Conservation (phyloP, 2,888 invertebrate species). For the Phalera bucephala region DNA sequence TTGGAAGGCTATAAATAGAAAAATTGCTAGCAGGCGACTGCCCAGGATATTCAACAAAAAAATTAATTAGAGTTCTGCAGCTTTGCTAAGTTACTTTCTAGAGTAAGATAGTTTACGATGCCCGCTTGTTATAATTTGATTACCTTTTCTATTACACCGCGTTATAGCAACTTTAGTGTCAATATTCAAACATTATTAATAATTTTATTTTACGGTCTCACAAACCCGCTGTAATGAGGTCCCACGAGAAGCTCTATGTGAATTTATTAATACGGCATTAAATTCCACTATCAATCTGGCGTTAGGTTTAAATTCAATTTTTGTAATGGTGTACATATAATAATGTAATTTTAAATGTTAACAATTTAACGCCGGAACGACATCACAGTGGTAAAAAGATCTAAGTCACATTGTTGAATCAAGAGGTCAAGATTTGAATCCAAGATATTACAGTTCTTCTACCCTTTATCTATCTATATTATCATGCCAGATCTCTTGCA, state of each 20-base stretch:
- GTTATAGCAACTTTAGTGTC: background rate
- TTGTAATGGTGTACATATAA: background rate
- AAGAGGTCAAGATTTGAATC: too few species aligned
- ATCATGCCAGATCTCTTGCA: too few species aligned
- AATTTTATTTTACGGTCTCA: conserved; percentile 3
- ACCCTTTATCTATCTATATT: too few species aligned
- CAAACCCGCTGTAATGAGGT: conserved; percentile 2
- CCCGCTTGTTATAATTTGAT: conserved; percentile 4
- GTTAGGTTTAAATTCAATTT: background rate
- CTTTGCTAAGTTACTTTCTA: conserved; percentile 3
- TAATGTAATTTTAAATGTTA: too few species aligned
- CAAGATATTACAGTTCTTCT: too few species aligned
- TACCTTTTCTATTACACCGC: conserved; percentile 4
- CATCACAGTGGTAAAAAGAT: too few species aligned
- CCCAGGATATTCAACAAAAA: conserved; percentile 6
- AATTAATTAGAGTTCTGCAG: conserved; percentile 19
- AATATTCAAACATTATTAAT: conserved; percentile 1
- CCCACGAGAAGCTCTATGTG: background rate
- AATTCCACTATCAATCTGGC: conserved; percentile 4
- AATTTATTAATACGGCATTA: conserved; percentile 7
- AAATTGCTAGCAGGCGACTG: too few species aligned
- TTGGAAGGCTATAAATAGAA: too few species aligned
- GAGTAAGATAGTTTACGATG: conserved; percentile 11
- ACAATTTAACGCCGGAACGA: too few species aligned
- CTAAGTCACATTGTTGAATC: too few species aligned